Base-by-base conservation (phyloP, 2,888 invertebrate genomes). In the Operophtera brumata region DNA sequence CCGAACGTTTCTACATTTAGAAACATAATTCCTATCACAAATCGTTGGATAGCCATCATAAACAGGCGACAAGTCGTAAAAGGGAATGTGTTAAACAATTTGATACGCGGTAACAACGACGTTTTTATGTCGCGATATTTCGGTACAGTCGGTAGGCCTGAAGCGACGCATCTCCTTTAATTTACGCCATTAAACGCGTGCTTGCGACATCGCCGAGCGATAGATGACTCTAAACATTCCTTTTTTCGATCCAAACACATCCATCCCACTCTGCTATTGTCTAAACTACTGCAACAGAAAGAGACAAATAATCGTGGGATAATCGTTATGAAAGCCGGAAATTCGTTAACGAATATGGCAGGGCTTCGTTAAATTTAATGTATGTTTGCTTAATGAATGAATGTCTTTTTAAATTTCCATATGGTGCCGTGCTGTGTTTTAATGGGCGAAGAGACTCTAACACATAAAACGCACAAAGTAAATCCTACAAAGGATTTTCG, bases 331-430 rank as follows among this genome's bases (percentile, higher is more conserved):
- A 75, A 79, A 75, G 80, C 88, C 88, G 89, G 89, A 89, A 86
- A 84, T 86, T 82, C 84, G 82, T 89, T 87, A 86, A 85, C 80
- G 82, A 82, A 83, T 84, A 82, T 84, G 82, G 84, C 80, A 80
- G 81, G 78, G 85, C 80, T 86, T 86, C 87, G 82, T 88, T 87
- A 86, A 86, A 84, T 82, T 86, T 86, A 86, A 87, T 86, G 84
- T 81, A 73, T 84, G 84, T 84, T 82, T 82, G 79, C 77, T 84
- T 85, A 88, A 87, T 87, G 82, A 86, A 86, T 82, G 80, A 78
- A 83, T 85, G 84, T 80, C 80, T 84, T 82, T 85, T 85, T 78
- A 82, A 84, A 84, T 82, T 80, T 78, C 80, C 84, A 83, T 82
- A 77, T 84, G 85, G 75, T 73, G 69, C 70, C 72, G 71, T 67